Base-by-base conservation (phyloP, 1,140 invertebrate genomes). In the Zaprionus camerounensis region DNA sequence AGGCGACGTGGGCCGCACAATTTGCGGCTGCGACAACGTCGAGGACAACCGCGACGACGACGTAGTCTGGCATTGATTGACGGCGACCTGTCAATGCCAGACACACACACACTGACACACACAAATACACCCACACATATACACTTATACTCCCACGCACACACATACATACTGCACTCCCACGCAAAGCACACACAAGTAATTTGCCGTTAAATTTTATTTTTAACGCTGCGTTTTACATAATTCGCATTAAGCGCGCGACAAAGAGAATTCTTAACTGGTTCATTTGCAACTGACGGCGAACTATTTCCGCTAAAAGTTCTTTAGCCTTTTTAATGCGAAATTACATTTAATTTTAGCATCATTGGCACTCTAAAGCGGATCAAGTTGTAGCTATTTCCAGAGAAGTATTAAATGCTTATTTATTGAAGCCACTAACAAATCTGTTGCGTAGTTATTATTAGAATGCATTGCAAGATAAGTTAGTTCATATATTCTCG, bases 51-150 rank as follows among this genome's bases (percentile, higher is more conserved):
- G 66, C 56, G 66, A 57, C 58, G 24, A 71, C 49, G 69, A 44
- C 63, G 65, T 22, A 66, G 80, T 59, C 65, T 76, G 71, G 73
- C 63, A 84, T 76, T 84, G 81, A 83, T 83, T 83, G 81, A 84
- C 81, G 73, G 69, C 73, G 71, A 84, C 80, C 74, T 80, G 77
- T 80, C 78, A 84, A 70, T 80, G 82, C 41, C 76, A 78, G 51
- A 56, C 49, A 28, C 13, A 38, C 49, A 28, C 13, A 41, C 17
- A 51, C 36, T 2, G 0, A 64, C 44, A 44, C 55, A 55, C 6
- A 49, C 58, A 58, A 24, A 41, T 22, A 51, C 56, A 13, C 55
- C 46, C 56, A 63, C 55, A 58, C 55, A 58, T 46, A 58, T 58
- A 57, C 59, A 56, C 58, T n/a, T 24, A 55, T n/a, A 66, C 55